Base-by-base conservation (phyloP, 2,888 invertebrate species). In the Euzetes globulus region DNA sequence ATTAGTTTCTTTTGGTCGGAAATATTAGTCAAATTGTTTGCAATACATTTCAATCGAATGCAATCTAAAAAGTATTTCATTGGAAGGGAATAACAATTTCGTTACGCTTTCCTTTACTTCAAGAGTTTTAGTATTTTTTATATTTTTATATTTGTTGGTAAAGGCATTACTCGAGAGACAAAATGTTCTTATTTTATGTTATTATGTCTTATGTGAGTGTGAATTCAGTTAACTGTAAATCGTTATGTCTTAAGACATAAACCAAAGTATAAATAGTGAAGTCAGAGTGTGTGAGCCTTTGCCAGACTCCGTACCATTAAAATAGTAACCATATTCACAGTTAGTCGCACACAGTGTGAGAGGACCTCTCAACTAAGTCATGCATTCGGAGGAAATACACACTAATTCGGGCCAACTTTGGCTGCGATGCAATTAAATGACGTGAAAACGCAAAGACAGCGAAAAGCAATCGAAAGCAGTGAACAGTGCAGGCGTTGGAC, bases 191-290 rank as follows among this genome's bases (percentile, higher is more conserved):
- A 68, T 45, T 68, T 68, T 68, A 68, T 68, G 41, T 41, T 68
- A 68, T 68, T 68, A 68, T 29, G 60, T 29, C 25, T 19, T 52
- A 52, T 60, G 15, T 55, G 55, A 33, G 63, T 68, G 68, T 41
- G 68, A 68, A 68, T 37, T 68, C 68, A 68, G 68, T 68, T 68
- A 68, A 68, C 68, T 68, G 68, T 68, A 45, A 68, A 41, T 68
- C 37, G 68, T 68, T 68, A 68, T 41, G 68, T 68, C 68, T 68
- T 68, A 45, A 68, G 68, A 68, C 41, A 68, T 68, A 68, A 68
- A 68, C 41, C 68, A 68, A 68, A 41, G 22, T 68, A 68, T 68
- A 68, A 41, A 68, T 68, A 68, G 55, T 55, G 22, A 6, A 22
- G 19, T 55, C 55, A 25, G 3, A 19, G 19, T 19, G 7, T 7